Base-by-base conservation (phyloP, 1,140 invertebrate species). In the Orius laevigatus region DNA sequence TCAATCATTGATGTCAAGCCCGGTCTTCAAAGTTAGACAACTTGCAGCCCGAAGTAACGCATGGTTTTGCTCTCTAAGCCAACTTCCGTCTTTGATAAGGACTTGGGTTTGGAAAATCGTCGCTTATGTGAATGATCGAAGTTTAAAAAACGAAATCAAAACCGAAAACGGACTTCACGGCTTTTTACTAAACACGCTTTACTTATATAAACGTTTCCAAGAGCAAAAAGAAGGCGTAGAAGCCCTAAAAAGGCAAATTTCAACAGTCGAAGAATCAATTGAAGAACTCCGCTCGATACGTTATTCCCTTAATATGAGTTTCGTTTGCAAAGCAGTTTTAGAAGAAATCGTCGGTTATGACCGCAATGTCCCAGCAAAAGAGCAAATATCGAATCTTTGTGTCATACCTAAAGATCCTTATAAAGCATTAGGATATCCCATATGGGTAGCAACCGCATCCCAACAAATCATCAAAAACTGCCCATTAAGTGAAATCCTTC, bases 1-100 rank as follows among this genome's bases (percentile, higher is more conserved):
- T 15, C 6, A 20, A 8, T 4, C 8, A 6, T 19, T 50, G 16
- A 25, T 50, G 31, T 16, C 40, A 3, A 25, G 25, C 25, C 25
- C 25, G 25, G 25, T 25, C 8, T 58, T 35, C 5, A 50, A 62
- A 19, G 57, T 68, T 1, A 56, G 66, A 53, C 46, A 56, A 33
- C 50, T 67, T 10, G 60, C 64, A 12, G 62, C 64, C 1, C 66
- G 65, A 54, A 53, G 59, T 8, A 64, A 60, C n/a, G 60, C 58
- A n/a, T 50, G 48, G 51, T 53, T 55, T 39, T 42, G 41, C 20
- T 43, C 34, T 1, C 15, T 40, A 5, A 36, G 39, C n/a, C 39
- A 50, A 33, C 18, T 55, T 5, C 38, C 36, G 5, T 35, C 11
- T 10, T 9, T 48, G 2, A 42, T 52, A 39, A 14, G 38, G 16